Evolutionary conservation across 2,888 invertebrate species (phyloP), one percentile per base, ranked within the genome.

Genomic region (Augiades crinisus): DNA sequence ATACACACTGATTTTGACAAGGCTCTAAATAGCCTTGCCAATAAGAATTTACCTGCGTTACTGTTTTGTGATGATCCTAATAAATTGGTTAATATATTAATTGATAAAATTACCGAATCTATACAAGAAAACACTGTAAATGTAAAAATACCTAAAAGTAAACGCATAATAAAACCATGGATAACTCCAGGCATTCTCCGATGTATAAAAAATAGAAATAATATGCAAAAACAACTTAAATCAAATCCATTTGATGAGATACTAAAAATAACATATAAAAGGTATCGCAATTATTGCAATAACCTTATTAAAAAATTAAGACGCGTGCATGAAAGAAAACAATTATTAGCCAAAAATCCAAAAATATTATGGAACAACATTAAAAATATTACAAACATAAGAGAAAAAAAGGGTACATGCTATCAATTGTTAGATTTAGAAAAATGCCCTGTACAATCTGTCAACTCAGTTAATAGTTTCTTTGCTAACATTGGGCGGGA

Each of bases 151-250:
- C 19, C 19, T 19, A 19, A 19, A 19, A 38, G 6, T 21, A 5
- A 38, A 21, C 37, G 37, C 1, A 38, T 38, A 10, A n/a, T 38
- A 5, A 38, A 38, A 12, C 37, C 21, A 12, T 38, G 37, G 36
- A 17, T 36, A n/a, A 36, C 17, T 4, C 7, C 36, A n/a, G 17
- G 36, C 2, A 36, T 36, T 17, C 6, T 38, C 12, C 10, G 37
- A 6, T 38, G 21, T 21, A 38, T 38, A 10, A 38, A 12, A 38
- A 38, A 38, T 38, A 14, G 37, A 12, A 38, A 38, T n/a, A 19
- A n/a, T 12, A 13, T 38, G 12, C 37, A 21, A 38, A 10, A 6
- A 5, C 19, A 16, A 38, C 2, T 24, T 5, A 24, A 8, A 8
- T 5, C 24, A 5, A 8, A 24, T 24, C 24, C 24, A 5, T 8